Base-by-base conservation (phyloP, 2,113 vertebrate genomes). In the Hippocampus guttulatus region DNA sequence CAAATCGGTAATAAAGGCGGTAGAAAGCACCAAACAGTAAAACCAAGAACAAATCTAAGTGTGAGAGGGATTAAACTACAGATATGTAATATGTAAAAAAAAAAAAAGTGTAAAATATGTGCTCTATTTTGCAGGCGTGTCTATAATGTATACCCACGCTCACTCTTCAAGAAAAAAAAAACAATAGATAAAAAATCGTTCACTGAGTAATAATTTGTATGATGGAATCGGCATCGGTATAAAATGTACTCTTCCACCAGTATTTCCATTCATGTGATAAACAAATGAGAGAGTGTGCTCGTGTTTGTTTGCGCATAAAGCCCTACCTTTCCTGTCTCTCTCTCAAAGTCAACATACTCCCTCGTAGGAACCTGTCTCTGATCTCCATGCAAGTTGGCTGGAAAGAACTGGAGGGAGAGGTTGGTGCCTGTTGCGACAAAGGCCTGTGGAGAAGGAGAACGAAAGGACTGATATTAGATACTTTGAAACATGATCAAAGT, bases 381-480 rank as follows among this genome's bases (percentile, higher is more conserved):
- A 75, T 98, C 97, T 74, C 96, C 96, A 73, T 98, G 97, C 91
- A 95, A 94, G 92, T 94, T 98, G 90, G 97, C 96, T 75, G 97
- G 96, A 90, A 99, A 98, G 94, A 99, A 99, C 96, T 99, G 97
- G 87, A 99, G 96, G 78, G 97, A 99, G 88, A 99, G 95, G 94
- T 99, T 99, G 94, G 97, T 98, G 91, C 97, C 97, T 87, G 97
- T 98, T 76, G 97, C 97, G 91, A 99, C 97, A 91, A 99, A 99
- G 92, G 97, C 97, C 97, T 98, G 81, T 5, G n/a, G 58, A 78
- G 27, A 27, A 30, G 20, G 27, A 16, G 43, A 25, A 77, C 10
- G 55, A 8, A 47, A 3, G 60, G 10, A 12, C 20, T 23, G 63
- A 2, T 23, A 30, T 61, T 33, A 61, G 27, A 33, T 5, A 14